Evolutionary conservation across 2,888 invertebrate species (phyloP), one percentile per base, ranked within the genome.

Genomic region (Dasysyrphus albostriatus): DNA sequence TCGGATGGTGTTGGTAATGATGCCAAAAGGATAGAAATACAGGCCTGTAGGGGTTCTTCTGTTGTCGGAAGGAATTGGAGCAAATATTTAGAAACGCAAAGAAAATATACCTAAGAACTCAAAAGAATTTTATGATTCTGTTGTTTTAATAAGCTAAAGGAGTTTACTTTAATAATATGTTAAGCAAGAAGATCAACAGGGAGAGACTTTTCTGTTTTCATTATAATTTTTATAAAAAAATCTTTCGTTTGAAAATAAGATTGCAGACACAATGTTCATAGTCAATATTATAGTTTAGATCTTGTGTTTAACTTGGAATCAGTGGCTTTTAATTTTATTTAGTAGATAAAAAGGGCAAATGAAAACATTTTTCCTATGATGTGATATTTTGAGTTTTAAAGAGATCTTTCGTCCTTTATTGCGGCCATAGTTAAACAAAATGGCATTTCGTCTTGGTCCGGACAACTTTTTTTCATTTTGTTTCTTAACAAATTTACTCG

Each of bases 11-110:
- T 42, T 61, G 14, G 61, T 29, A 16, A 24, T 58, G 47, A 19
- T 37, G 24, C 39, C 7, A 54, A 54, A 42, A 32, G 29, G 42
- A 73, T 59, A 47, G 12, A 34, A n/a, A 14, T 34, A 14, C 7
- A 19, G 1, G 5, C 10, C 19, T 10, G 9, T 3, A 9, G 49
- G 49, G 24, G 5, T 14, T 47, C 12, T 42, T 69, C 74, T 81
- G 72, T 85, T 78, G 77, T 82, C 70, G 12, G 9, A 47, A 37
- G 51, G 77, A 85, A 82, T 73, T 85, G 58, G 85, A 85, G 82
- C 77, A 82, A 77, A 82, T 74, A 82, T 77, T 77, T 69, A 56
- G 69, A 73, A 73, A 54, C 67, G 54, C 34, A 42, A 39, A 58
- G 32, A 29, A 49, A 75, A 56, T 37, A 49, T 65, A 39, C 34